Evolutionary conservation across 2,113 vertebrate species (phyloP).

Genomic region (Rhizomys pruinosus): DNA sequence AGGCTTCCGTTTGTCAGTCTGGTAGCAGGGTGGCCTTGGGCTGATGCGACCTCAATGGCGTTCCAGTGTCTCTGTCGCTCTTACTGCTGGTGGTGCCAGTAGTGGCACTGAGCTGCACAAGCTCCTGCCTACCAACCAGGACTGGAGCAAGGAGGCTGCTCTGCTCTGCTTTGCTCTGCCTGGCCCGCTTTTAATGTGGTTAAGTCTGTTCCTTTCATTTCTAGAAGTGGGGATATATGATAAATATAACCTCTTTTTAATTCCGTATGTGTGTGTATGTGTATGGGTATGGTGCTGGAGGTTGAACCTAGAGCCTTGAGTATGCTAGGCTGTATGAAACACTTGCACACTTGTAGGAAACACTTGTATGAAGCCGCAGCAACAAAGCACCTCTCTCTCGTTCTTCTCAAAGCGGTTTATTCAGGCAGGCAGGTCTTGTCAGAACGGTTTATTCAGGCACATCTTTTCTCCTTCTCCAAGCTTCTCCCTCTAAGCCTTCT

Average conservation of each 20-base stretch:
- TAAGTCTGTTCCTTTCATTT: not conserved
- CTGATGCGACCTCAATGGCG: rapidly evolving
- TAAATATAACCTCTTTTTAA: not conserved
- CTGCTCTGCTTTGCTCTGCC: not conserved
- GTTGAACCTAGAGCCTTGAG: not conserved
- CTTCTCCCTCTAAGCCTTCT: too few species aligned
- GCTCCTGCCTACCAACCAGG: not conserved
- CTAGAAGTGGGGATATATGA: slow-evolving; percentile 6
- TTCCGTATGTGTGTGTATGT: not conserved
- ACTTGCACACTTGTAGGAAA: too few species aligned
- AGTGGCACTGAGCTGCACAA: too few species aligned
- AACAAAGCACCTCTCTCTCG: too few species aligned
- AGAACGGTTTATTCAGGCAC: too few species aligned
- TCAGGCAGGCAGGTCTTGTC: too few species aligned
- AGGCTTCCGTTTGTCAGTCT: not conserved
- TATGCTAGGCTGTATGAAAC: too few species aligned
- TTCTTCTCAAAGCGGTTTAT: too few species aligned
- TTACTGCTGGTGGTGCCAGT: not conserved
- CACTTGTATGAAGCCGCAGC: too few species aligned
- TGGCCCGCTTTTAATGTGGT: not conserved
- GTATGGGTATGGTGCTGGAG: not conserved
- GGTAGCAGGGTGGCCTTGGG: not conserved
- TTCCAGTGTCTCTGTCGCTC: not conserved
- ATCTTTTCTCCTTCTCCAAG: too few species aligned
- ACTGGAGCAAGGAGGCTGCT: not conserved